Evolutionary conservation across 2,888 invertebrate species (phyloP).

Genomic region (Pristionchus arcanus): DNA sequence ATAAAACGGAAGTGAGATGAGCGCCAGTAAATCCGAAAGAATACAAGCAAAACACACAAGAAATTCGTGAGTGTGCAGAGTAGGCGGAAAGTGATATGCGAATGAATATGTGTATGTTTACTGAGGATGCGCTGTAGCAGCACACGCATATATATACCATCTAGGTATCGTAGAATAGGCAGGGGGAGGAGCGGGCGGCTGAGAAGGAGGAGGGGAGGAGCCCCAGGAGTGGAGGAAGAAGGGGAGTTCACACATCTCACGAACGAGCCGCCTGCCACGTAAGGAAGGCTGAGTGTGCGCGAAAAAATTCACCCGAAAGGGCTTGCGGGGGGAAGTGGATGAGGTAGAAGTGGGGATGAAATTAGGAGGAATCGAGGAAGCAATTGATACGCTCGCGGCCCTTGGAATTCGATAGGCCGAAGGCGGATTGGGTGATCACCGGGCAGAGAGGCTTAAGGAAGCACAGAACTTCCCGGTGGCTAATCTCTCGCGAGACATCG

Average conservation of each 20-base stretch:
- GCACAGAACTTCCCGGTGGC: slow-evolving; percentile 17
- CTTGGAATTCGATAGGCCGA: slow-evolving; percentile 1
- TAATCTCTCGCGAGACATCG: neutral
- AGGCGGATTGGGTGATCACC: neutral
- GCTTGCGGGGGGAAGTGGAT: neutral
- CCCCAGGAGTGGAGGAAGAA: neutral
- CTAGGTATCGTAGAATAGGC: neutral
- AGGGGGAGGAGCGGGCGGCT: neutral
- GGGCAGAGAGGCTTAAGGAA: too few relatives aligned
- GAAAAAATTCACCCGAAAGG: neutral
- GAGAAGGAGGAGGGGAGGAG: slow-evolving; percentile 30
- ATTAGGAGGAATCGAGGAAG: neutral
- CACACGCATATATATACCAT: neutral
- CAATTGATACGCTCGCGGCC: slow-evolving; percentile 10
- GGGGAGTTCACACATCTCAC: slow-evolving; percentile 14
- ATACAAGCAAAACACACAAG: neutral
- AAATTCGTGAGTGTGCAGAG: neutral
- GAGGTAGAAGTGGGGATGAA: neutral
- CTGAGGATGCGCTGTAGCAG: neutral
- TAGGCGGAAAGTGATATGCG: slow-evolving; percentile 22
- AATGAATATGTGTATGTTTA: neutral
- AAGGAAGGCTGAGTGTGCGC: neutral
- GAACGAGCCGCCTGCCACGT: neutral
- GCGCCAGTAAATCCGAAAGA: neutral
- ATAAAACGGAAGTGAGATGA: neutral